These are phyloP conservation scores for Periophthalmus magnuspinnatus DNA, from an alignment of 2,797 vertebrate species.

Conservation along the genomic window DNA sequence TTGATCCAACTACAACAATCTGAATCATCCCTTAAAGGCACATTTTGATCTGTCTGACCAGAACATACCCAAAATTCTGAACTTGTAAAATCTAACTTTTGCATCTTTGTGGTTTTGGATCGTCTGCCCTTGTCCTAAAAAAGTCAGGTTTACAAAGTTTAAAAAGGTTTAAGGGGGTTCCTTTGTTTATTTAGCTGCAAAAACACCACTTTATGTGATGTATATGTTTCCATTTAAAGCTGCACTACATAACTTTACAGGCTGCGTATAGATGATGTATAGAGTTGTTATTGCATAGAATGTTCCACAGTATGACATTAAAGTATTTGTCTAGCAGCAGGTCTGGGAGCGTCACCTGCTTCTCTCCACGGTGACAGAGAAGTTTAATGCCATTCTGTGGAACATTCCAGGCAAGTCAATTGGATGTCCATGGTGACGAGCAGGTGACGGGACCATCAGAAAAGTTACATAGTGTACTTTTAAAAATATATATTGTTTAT, in stretches of 20 bases:
- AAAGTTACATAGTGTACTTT: neutral
- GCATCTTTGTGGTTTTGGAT: conserved; percentile 20
- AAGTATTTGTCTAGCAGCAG: too few relatives aligned
- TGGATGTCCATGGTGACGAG: too few relatives aligned
- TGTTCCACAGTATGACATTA: too few relatives aligned
- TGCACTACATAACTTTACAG: neutral
- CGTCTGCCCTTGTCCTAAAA: neutral
- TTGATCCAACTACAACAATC: conserved; percentile 73
- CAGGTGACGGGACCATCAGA: too few relatives aligned
- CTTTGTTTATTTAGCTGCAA: neutral
- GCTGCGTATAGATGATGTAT: too few relatives aligned
- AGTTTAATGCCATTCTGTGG: too few relatives aligned
- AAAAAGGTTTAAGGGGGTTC: neutral
- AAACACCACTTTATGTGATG: too few relatives aligned
- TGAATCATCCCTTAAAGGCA: conserved; percentile 64
- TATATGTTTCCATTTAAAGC: conserved; percentile 15
- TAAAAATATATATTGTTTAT: neutral
- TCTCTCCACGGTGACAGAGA: too few relatives aligned
- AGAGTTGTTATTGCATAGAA: too few relatives aligned
- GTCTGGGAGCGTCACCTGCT: too few relatives aligned
- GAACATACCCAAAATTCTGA: conserved; percentile 50
- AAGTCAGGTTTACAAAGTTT: neutral
- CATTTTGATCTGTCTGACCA: conserved; percentile 59
- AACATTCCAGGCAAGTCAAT: too few relatives aligned
- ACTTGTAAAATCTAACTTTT: conserved; percentile 43